Base-by-base conservation (phyloP, 2,113 vertebrate genomes). In the Tyto alba region DNA sequence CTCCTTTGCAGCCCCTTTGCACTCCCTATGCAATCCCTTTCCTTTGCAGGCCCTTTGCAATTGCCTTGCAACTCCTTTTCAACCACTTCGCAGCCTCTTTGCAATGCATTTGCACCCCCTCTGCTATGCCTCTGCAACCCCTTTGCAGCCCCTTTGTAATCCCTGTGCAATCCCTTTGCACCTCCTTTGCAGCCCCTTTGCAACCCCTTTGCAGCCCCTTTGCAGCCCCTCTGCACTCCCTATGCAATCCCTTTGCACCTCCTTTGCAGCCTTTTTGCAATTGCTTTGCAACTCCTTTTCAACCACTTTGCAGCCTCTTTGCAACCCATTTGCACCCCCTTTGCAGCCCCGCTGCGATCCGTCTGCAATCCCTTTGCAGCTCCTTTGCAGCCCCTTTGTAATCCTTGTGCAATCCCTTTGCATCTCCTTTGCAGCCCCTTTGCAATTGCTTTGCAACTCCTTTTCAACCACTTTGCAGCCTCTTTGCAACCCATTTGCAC, bases 161-260 rank as follows among this genome's bases (percentile, higher is more conserved):
- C 30, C 55, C 55, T 56, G 32, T 55, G 40, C 41, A n/a, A 15
- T 11, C 22, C 47, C 47, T 41, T 16, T 45, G 53, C 11, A 45
- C 4, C 23, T 18, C 13, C 13, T 21, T 1, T 17, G 14, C 7
- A 30, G 2, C 7, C 7, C 7, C 20, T 63, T 26, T 63, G 34
- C 3, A 60, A 1, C 11, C 20, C 7, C 20, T 32, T 3, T 21
- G 17, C 6, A 36, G 3, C 7, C 17, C 4, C 2, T 74, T 15
- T 56, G 23, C 4, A 53, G 3, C 19, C 14, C 26, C 25, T 72
- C 3, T 10, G 69, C 4, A 56, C 4, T 12, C 45, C 34, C 12
- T 36, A 22, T 26, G 47, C 18, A 52, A 34, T 5, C 27, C 52
- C 41, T 48, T 21, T 47, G n/a, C n/a, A n/a, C n/a, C n/a, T n/a